Base-by-base conservation (phyloP, 2,888 invertebrate genomes). In the Drosophila merina region DNA sequence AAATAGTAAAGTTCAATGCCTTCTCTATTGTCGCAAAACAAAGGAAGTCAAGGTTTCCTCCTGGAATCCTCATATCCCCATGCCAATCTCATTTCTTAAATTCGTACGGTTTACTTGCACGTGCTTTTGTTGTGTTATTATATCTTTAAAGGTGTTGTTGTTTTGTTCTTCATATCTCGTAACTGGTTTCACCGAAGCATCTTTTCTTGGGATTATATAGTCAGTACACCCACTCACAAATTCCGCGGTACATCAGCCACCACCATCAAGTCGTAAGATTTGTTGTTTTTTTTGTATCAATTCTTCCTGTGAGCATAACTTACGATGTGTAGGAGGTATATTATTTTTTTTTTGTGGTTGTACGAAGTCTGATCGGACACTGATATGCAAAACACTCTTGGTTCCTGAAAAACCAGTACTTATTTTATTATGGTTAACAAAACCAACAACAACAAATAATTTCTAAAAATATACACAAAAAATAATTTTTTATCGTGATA, bases 151-250 rank as follows among this genome's bases (percentile, higher is more conserved):
- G 28, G 5, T 6, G 28, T 28, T 1, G 28, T 36, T 36, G 36
- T 36, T 36, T 36, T 33, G 9, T 33, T 33, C 33, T 33, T 33
- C 10, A 33, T 33, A 33, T 33, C 10, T 33, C 10, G 9, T 10
- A 33, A 33, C 33, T 33, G 33, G 33, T 33, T 33, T 33, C 9
- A 33, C 33, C 9, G 10, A 33, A 10, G 33, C 33, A 10, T 33
- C 10, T 33, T 33, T 33, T 33, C 9, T 33, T 36, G 10, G 36
- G 36, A 4, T 10, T n/a, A 36, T 10, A 36, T 36, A 36, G 36
- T 36, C n/a, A n/a, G 36, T 36, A 36, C 36, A 10, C 36, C 36
- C 36, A 36, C 36, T 36, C n/a, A 10, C 36, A 36, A 36, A 36
- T 36, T 36, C 10, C 4, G 36, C 36, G 36, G 36, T n/a, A 36